phyloP scores from a whole-genome alignment of 2,888 invertebrate genomes.

The Gibbula magus region DNA sequence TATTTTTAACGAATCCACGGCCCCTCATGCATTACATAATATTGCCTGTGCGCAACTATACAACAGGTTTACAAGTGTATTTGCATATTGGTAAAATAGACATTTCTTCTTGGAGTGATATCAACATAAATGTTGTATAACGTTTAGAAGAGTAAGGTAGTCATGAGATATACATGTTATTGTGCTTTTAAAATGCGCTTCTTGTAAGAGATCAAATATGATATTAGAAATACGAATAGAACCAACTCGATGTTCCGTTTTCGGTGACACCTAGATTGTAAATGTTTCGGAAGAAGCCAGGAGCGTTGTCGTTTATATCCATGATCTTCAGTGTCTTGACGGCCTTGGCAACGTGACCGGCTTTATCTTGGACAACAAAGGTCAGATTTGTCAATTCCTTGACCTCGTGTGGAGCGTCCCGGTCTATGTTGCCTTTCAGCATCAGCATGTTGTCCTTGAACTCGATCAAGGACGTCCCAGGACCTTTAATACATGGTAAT shows the following conservation, averaged over 20 bases:
- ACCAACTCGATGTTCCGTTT: not conserved
- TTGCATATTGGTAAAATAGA: too few species aligned
- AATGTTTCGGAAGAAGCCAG: not conserved
- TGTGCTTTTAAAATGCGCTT: too few species aligned
- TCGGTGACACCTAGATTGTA: not conserved
- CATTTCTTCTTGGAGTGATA: too few species aligned
- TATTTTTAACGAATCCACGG: too few species aligned
- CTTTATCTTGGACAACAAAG: not conserved
- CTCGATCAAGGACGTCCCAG: not conserved
- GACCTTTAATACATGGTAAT: not conserved
- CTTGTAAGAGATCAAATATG: too few species aligned
- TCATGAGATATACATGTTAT: too few species aligned
- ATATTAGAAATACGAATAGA: not conserved
- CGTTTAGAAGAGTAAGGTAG: too few species aligned
- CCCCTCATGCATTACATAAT: too few species aligned
- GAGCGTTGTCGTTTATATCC: constrained; percentile 9
- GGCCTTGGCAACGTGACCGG: not conserved
- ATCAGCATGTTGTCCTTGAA: not conserved
- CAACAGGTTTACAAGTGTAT: too few species aligned
- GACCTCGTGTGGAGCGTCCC: not conserved
- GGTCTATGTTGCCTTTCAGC: not conserved
- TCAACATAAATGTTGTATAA: too few species aligned
- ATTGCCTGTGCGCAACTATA: too few species aligned
- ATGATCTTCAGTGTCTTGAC: not conserved
- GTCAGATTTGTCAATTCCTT: not conserved